Percentiles rank a stretch among this genome's conserved stretches.
These are phyloP conservation scores for Ceratosolen fusciceps DNA, from an alignment of 1,140 invertebrate genomes.

Conservation along the genomic window DNA sequence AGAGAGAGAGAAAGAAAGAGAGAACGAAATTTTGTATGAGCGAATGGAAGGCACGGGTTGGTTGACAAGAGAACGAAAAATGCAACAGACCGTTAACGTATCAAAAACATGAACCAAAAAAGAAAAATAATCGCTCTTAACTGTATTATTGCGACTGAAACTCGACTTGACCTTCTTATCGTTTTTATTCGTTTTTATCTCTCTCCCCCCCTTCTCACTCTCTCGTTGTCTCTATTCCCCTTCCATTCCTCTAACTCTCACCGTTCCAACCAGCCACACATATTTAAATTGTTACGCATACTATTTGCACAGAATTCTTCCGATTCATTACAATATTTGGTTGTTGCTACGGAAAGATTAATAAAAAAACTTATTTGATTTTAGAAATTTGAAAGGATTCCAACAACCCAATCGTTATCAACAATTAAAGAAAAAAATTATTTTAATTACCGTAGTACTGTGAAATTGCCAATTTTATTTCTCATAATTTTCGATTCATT, in stretches of 20 bases:
- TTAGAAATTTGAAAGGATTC: too few species aligned
- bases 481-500: too few species aligned
- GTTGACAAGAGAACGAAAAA: constrained; percentile 12
- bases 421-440: too few species aligned
- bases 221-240: background rate
- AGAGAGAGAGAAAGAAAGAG: background rate
- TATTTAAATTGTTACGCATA: background rate
- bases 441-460: too few species aligned
- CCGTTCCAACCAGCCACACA: background rate
- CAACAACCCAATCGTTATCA: too few species aligned
- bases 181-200: too few species aligned
- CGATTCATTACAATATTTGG: too few species aligned
- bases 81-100: constrained; percentile 33
- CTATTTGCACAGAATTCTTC: too few species aligned
- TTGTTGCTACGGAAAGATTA: too few species aligned
- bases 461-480: too few species aligned
- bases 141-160: background rate
- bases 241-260: background rate
- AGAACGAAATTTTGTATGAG: background rate
- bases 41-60: background rate
- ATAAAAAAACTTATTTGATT: too few species aligned
- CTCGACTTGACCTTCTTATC: background rate
- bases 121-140: background rate
- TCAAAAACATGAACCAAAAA: background rate
- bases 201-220: background rate